Percentiles rank a stretch among this genome's conserved stretches.
phyloP scores from a whole-genome alignment of 2,113 vertebrate species.

The Excalfactoria chinensis region DNA sequence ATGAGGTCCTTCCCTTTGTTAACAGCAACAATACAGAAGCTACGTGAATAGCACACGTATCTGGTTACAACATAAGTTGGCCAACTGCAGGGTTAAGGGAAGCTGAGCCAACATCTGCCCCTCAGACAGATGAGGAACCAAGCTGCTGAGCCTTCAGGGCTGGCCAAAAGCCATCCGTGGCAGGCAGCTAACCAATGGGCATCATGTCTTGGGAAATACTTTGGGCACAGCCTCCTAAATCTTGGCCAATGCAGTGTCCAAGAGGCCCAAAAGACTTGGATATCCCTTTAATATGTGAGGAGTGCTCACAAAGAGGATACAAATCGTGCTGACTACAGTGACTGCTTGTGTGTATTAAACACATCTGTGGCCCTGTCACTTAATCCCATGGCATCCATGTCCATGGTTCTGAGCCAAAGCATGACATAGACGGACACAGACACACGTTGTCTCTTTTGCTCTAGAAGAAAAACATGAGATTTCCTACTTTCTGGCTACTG shows the following conservation, averaged over 20 bases:
- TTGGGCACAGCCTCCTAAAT: not conserved
- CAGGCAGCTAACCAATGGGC: not conserved
- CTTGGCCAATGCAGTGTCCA: not conserved
- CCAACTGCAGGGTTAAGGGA: slow-evolving; percentile 39
- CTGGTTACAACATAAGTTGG: slow-evolving; percentile 28
- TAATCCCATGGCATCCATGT: not conserved
- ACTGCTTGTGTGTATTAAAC: not conserved
- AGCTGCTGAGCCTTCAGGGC: not conserved
- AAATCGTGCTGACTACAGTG: not conserved
- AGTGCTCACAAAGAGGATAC: not conserved
- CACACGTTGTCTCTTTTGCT: not conserved
- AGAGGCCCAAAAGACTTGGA: not conserved
- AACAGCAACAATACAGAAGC: not conserved
- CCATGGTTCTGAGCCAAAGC: not conserved
- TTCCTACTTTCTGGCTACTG: not conserved
- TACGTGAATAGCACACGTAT: not conserved
- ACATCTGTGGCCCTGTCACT: not conserved
- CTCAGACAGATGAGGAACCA: not conserved
- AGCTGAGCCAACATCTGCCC: slow-evolving; percentile 43
- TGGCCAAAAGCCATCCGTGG: not conserved
- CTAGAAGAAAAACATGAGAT: not conserved
- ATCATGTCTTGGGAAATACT: fast-evolving
- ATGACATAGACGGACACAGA: not conserved
- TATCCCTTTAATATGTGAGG: not conserved
- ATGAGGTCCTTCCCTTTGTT: not conserved